Conservation (phyloP, 2,797 vertebrate genomes). For the Aeoliscus strigatus region DNA sequence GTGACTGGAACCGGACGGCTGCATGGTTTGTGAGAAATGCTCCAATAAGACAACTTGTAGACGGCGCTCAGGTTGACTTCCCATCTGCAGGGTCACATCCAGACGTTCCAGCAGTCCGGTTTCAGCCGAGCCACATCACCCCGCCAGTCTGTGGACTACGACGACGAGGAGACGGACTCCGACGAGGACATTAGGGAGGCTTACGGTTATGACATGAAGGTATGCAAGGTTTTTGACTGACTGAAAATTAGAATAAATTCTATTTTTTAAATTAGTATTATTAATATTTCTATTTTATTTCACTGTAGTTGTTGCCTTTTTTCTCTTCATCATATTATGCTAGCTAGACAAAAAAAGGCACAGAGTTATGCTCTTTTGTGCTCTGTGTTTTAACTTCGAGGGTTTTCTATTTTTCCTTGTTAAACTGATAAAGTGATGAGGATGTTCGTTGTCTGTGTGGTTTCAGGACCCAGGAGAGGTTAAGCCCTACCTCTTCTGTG, state of each 20-base stretch:
- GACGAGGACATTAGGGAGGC: constrained; percentile 97
- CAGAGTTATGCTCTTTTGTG: no score
- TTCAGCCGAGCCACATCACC: constrained; percentile 93
- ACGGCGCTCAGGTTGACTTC: background rate
- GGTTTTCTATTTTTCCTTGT: no score
- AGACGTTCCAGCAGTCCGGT: constrained; percentile 94
- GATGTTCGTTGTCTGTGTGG: background rate
- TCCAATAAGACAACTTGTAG: no score
- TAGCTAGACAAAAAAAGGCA: no score
- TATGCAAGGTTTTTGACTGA: constrained; percentile 44
- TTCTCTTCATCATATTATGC: no score
- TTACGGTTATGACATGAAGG: constrained; percentile 93
- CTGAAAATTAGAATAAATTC: no score
- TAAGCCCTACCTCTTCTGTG: constrained; percentile 95
- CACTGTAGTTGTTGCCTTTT: no score
- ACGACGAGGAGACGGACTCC: constrained; percentile 97
- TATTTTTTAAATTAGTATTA: background rate
- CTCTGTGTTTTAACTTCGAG: no score
- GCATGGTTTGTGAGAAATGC: no score
- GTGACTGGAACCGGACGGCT: background rate
- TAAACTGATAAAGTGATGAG: no score
- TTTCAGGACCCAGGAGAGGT: constrained; percentile 89
- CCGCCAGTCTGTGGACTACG: constrained; percentile 88
- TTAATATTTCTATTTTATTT: background rate
- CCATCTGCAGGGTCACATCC: constrained; percentile 85